Evolutionary conservation across 2,113 vertebrate genomes (phyloP).

Genomic region (Actenoides lindsayi): DNA sequence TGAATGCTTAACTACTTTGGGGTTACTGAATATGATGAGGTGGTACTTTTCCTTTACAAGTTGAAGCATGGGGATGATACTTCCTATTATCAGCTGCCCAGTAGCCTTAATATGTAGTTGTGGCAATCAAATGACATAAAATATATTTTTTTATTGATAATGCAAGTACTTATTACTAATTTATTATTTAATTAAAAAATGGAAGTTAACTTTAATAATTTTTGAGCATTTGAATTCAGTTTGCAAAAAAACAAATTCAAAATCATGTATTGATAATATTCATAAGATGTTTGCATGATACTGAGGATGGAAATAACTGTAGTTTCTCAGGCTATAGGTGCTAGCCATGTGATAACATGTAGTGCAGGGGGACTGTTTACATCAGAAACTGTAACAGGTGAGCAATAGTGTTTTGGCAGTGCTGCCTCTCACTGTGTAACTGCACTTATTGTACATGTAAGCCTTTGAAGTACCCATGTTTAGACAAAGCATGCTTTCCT

Average conservation of each 20-base stretch:
- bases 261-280: background rate
- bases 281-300: background rate
- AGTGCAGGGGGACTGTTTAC: background rate
- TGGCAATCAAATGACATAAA: background rate
- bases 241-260: background rate
- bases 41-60: background rate
- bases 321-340: background rate
- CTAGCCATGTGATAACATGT: background rate
- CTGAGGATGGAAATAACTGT: background rate
- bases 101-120: background rate
- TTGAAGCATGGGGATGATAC: background rate
- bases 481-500: background rate
- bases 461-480: background rate
- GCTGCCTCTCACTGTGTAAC: background rate
- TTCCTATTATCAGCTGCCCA: background rate
- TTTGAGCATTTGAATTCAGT: background rate
- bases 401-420: background rate
- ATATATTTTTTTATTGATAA: background rate
- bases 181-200: background rate
- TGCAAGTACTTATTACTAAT: background rate
- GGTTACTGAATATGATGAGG: background rate
- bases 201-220: background rate
- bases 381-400: background rate
- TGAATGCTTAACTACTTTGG: background rate
- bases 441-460: background rate